Evolutionary conservation across 2,888 invertebrate species (phyloP).

Genomic region (Tenthredo distinguenda): DNA sequence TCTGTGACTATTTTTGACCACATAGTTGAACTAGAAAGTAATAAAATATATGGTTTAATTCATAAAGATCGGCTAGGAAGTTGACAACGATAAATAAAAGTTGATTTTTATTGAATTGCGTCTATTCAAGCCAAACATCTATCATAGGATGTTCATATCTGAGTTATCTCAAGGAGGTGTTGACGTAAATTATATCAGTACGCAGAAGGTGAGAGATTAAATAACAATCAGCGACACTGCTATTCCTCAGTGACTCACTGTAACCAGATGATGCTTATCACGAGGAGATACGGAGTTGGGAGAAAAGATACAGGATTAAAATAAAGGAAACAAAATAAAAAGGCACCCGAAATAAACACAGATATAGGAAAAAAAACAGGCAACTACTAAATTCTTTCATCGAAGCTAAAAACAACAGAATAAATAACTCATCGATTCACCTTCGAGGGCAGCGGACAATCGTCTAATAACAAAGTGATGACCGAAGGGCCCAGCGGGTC

Average conservation of each 20-base stretch:
- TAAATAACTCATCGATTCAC: conserved; percentile 77
- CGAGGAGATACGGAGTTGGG: neutral
- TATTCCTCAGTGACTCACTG: conserved; percentile 17
- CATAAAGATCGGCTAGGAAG: neutral
- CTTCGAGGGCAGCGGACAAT: conserved; percentile 94
- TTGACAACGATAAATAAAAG: neutral
- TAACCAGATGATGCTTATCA: conserved; percentile 23
- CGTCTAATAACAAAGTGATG: conserved; percentile 92
- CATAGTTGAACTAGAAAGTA: neutral
- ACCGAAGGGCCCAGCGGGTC: conserved; percentile 94
- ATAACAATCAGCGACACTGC: neutral
- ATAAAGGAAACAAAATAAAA: neutral
- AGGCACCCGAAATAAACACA: neutral
- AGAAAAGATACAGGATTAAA: neutral
- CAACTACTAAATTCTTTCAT: neutral
- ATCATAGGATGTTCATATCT: neutral
- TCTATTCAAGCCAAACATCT: neutral
- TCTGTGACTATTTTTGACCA: neutral
- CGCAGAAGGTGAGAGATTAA: conserved; percentile 29
- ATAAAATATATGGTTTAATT: neutral
- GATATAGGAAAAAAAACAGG: neutral
- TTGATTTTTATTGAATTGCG: neutral
- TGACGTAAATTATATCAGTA: conserved; percentile 21
- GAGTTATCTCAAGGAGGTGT: conserved; percentile 37
- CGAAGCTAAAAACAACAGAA: neutral